Conservation (phyloP, 1,140 invertebrate species). For the Dendrolimus kikuchii region DNA sequence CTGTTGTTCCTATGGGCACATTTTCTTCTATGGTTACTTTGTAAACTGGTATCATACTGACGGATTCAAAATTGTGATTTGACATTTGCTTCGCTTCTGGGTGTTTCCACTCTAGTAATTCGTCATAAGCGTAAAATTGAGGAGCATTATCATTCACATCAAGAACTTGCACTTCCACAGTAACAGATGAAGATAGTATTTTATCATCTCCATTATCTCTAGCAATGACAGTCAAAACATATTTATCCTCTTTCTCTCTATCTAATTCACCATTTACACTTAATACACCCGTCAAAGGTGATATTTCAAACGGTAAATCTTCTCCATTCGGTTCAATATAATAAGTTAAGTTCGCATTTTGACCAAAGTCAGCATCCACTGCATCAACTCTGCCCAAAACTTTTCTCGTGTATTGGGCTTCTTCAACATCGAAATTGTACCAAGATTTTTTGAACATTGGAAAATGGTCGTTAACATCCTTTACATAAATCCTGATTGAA, state of each 20-base stretch:
- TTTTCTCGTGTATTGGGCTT: conserved; percentile 81
- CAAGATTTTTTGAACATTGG: conserved; percentile 86
- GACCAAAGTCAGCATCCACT: conserved; percentile 82
- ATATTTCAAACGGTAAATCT: conserved; percentile 82
- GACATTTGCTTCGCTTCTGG: conserved; percentile 60
- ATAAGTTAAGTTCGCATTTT: conserved; percentile 85
- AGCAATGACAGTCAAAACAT: conserved; percentile 83
- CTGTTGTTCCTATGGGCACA: conserved; percentile 77
- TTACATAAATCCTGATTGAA: conserved; percentile 78
- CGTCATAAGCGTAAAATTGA: conserved; percentile 81
- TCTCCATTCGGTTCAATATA: conserved; percentile 75
- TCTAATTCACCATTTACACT: conserved; percentile 85
- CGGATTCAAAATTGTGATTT: conserved; percentile 72
- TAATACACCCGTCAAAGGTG: conserved; percentile 81
- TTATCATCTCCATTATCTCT: conserved; percentile 77
- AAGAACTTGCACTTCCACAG: conserved; percentile 84
- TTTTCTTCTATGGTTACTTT: conserved; percentile 80
- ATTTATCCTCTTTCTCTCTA: conserved; percentile 81
- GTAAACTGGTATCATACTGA: conserved; percentile 78
- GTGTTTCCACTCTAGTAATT: conserved; percentile 67
- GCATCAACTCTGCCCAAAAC: conserved; percentile 84
- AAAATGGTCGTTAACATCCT: conserved; percentile 90
- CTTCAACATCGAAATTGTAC: conserved; percentile 88
- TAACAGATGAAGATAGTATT: conserved; percentile 79
- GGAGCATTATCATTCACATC: conserved; percentile 88